Base-by-base conservation (phyloP, 2,113 vertebrate genomes). In the Fregata magnificens region DNA sequence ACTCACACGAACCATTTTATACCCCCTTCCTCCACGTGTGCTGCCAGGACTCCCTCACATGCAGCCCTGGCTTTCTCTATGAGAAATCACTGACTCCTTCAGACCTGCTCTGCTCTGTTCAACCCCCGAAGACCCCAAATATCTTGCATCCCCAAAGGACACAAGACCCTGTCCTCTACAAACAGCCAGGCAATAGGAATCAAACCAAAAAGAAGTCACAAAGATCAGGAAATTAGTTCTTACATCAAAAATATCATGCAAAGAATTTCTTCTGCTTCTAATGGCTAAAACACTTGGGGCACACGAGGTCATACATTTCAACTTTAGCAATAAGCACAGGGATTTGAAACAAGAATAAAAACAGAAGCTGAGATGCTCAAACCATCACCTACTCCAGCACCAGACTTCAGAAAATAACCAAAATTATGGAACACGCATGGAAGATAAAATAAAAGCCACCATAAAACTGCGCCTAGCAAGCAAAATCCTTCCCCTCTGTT, bases 251-350 rank as follows among this genome's bases (percentile, higher is more conserved):
- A 58, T 4, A 38, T 1, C 2, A 49, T 0, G 7, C 49, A 34
- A 82, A 86, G 66, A 18, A 44, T 56, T 34, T n/a, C 16, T 29
- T 59, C 47, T 73, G 62, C 71, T 72, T 80, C 70, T 16, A 71
- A 58, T 2, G 16, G 47, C 70, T 59, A 63, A 87, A 90, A 73
- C 61, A 28, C 55, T 31, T 8, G 25, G 61, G 91, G 69, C 72
- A 59, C 47, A 28, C 0, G 3, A 61, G 58, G 31, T 25, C 0
- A 0, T 8, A 20, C 0, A 25, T 14, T 58, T 14, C 38, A 44
- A 72, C 38, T 28, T 38, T 1, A 82, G 82, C 79, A 73, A 13
- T 2, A 56, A 88, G 71, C 82, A 61, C 20, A 28, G 13, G 24
- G 73, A 71, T 42, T 71, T 67, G 32, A 73, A 66, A 22, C 11